A percentile compares a stretch with the other conserved stretches of the same genome.
phyloP scores from a whole-genome alignment of 2,888 invertebrate genomes.

The Choristoneura rosaceana region DNA sequence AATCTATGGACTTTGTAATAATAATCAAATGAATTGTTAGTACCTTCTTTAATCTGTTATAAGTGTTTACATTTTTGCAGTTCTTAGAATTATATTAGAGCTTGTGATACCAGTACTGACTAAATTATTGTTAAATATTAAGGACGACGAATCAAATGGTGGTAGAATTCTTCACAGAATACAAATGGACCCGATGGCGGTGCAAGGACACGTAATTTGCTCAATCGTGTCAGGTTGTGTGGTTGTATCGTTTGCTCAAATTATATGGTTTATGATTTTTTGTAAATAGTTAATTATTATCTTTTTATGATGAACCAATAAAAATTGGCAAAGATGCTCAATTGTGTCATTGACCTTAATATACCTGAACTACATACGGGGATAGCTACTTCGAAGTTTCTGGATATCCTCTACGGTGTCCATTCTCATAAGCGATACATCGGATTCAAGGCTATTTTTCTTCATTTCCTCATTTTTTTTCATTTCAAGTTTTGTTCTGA shows the following conservation, averaged over 20 bases:
- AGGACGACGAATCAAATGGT: slow-evolving; percentile 62
- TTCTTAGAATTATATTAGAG: slow-evolving; percentile 52
- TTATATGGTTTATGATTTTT: slow-evolving; percentile 50
- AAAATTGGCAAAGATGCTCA: slow-evolving; percentile 37
- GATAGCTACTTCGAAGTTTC: slow-evolving; percentile 56
- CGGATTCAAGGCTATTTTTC: slow-evolving; percentile 43
- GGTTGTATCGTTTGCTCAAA: slow-evolving; percentile 41
- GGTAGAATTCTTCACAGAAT: slow-evolving; percentile 59
- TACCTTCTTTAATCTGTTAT: slow-evolving; percentile 49
- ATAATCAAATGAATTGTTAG: slow-evolving; percentile 42
- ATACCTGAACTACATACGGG: background rate
- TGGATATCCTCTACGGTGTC: slow-evolving; percentile 59
- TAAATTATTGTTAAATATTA: slow-evolving; percentile 63
- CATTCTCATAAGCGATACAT: slow-evolving; percentile 50
- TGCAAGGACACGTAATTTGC: slow-evolving; percentile 55
- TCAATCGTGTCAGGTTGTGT: slow-evolving; percentile 54
- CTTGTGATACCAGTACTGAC: slow-evolving; percentile 67
- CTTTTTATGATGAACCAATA: slow-evolving; percentile 36
- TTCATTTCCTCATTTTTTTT: slow-evolving; percentile 41
- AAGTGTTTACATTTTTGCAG: slow-evolving; percentile 55
- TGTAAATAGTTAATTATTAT: slow-evolving; percentile 68
- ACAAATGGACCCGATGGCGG: slow-evolving; percentile 51
- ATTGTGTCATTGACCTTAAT: slow-evolving; percentile 21
- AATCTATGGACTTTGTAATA: slow-evolving; percentile 43
- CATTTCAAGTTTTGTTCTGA: slow-evolving; percentile 53